Evolutionary conservation across 2,797 vertebrate species (phyloP), one percentile per base, ranked within the genome.

Genomic region (Gila robusta): DNA sequence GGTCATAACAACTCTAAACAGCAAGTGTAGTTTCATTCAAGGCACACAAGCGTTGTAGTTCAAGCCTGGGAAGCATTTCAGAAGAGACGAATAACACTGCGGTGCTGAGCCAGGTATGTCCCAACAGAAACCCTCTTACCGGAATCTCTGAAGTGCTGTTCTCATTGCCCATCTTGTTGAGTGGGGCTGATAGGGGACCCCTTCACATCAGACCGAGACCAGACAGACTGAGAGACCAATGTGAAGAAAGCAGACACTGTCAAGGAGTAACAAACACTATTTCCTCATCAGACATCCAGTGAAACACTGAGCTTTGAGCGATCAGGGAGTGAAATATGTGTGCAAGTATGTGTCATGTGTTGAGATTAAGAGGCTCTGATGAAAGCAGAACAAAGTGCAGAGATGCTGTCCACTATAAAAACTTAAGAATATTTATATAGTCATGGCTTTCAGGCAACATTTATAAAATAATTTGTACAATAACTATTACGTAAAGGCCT

Each of bases 141-240:
- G 89, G 89, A 32, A 86, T 87, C 84, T 92, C 91, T 37, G 92
- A 69, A 5, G 95, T 90, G 94, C 95, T 96, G 95, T 56, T 95
- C 89, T 95, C 95, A 90, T 96, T 96, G 85, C 96, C 96, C 96
- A 96, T 96, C 92, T 89, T 89, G 88, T 71, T 91, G 90, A 91
- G 82, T 74, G 88, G 90, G 84, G 54, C 35, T 85, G 76, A 91
- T 85, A 91, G 89, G 71, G 88, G 84, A 89, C 88, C 87, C 81
- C 49, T 86, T 95, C 93, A 93, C 92, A 93, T 93, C 93, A 90
- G 90, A 90, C 88, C 91, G 89, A 93, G 14, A 32, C 26, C 62
- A 64, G 26, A 16, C 26, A 16, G 32, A 82, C 23, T 72, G 39
- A 37, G 59, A 86, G 66, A 86, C 79, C 86, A 76, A 80, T 83